Base-by-base conservation (phyloP, 1,140 invertebrate genomes). In the Formica selysi region DNA sequence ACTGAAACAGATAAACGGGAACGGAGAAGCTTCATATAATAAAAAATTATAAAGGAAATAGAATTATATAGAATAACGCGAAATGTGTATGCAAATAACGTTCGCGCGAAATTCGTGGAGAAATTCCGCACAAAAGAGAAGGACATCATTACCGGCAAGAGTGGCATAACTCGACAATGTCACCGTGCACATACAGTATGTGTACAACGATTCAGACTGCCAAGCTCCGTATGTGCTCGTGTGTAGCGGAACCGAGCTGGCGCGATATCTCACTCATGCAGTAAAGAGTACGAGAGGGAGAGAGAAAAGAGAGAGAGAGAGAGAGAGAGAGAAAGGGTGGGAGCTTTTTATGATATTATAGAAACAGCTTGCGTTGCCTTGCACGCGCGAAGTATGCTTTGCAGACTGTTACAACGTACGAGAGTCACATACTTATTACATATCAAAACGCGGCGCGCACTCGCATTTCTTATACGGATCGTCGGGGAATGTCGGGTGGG, bases 281-380 rank as follows among this genome's bases (percentile, higher is more conserved):
- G 36, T 32, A 36, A 70, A 57, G 64, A 44, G 67, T 51, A 19
- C 44, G 62, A 22, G n/a, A 16, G 22, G 26, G 59, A 54, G 29
- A 16, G 22, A 48, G 36, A 71, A 32, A 13, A 19, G 3, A 36
- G 59, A 54, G 29, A 16, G 22, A 48, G 36, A 51, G 13, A 51
- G 29, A 36, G 59, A 54, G 22, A 70, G 61, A 29, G 11, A 44
- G 41, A 11, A 0, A 11, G 41, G 10, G 5, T 19, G 16, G 44
- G 48, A 74, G 68, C 54, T 74, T 51, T 51, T 83, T 74, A 74
- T 29, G 54, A 29, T 83, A 83, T 83, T 74, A 83, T 73, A 62
- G 68, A 57, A 48, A 83, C 79, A 48, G 54, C 54, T 59, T 81
- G 68, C 54, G 68, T 51, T 64, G 19, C 26, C 29, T 74, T 22